Conservation (phyloP, 2,888 invertebrate species). For the Cinara cedri region DNA sequence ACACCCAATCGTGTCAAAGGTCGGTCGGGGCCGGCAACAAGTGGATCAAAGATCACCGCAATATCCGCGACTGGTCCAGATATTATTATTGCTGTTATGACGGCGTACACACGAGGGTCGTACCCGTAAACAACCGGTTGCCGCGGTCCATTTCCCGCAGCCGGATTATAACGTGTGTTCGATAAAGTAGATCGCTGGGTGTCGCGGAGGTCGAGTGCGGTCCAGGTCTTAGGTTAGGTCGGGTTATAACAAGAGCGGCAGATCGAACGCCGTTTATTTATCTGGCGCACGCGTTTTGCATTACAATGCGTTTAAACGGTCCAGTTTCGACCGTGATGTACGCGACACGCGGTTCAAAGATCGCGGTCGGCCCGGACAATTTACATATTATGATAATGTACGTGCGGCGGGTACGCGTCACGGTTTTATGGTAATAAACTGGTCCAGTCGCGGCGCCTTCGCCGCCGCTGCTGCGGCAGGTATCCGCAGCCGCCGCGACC, state of each 20-base stretch:
- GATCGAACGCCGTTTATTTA: neutral
- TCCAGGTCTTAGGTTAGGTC: neutral
- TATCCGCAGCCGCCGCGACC: too few relatives aligned
- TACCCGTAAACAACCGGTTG: neutral
- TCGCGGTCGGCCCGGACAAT: conserved; percentile 34
- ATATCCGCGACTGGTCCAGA: neutral
- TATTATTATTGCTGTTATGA: too few relatives aligned
- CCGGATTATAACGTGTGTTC: too few relatives aligned
- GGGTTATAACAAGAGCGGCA: neutral
- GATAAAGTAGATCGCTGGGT: neutral
- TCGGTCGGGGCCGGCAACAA: neutral
- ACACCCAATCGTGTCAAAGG: neutral
- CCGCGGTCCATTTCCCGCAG: conserved; percentile 2
- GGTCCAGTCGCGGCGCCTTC: conserved; percentile 44
- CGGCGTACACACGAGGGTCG: too few relatives aligned
- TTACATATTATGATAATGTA: neutral
- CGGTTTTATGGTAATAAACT: too few relatives aligned
- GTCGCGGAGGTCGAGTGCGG: neutral
- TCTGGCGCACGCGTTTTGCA: neutral
- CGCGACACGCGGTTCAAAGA: conserved; percentile 28
- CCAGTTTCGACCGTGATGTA: conserved; percentile 9
- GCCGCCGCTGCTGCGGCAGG: neutral
- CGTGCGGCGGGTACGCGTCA: too few relatives aligned
- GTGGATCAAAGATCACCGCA: neutral
- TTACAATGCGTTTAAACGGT: conserved; percentile 10